Base-by-base conservation (phyloP, 2,888 invertebrate genomes). In the Rotaria sp. region DNA sequence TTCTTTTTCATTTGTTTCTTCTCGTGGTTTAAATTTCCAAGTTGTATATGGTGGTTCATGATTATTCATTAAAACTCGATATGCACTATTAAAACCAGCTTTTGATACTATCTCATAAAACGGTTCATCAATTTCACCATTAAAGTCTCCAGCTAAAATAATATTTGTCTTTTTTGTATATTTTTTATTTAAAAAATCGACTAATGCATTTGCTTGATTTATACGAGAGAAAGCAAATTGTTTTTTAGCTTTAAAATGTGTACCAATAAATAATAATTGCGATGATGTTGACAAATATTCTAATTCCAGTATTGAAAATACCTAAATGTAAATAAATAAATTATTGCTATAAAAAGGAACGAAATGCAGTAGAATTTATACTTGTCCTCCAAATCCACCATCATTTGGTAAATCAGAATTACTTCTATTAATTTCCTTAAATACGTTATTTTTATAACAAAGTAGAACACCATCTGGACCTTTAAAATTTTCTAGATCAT, bases 1-100 rank as follows among this genome's bases (percentile, higher is more conserved):
- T 90, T 94, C 94, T 1, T 94, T 94, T 88, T 94, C 94, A 35
- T 30, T 0, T 87, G 93, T 94, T 2, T 35, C 30, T 24, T 80
- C 90, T 18, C 88, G 94, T 87, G 94, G 94, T 0, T 94, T 92
- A 52, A 92, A 91, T 90, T 94, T 95, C 94, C 94, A 94, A 0
- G 94, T 94, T 0, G 94, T 95, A 90, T 94, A 95, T 0, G 93
- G 92, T 0, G 94, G 94, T 89, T 95, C 94, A 35, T 35, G 18
- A 67, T 38, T 38, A 67, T 80, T 80, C 80, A 80, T 45, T 15
- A 80, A 41, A 38, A 38, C 7, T n/a, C 45, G 1, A 45, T 80
- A 80, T 45, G 80, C 80, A 80, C 80, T 80, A 3, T 10, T 26
- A 4, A 80, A 80, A 45, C 45, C 80, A 45, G 26, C 45, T 45